Evolutionary conservation across 2,113 vertebrate genomes (phyloP), one percentile per base, ranked within the genome.

Genomic region (Vidua macroura): DNA sequence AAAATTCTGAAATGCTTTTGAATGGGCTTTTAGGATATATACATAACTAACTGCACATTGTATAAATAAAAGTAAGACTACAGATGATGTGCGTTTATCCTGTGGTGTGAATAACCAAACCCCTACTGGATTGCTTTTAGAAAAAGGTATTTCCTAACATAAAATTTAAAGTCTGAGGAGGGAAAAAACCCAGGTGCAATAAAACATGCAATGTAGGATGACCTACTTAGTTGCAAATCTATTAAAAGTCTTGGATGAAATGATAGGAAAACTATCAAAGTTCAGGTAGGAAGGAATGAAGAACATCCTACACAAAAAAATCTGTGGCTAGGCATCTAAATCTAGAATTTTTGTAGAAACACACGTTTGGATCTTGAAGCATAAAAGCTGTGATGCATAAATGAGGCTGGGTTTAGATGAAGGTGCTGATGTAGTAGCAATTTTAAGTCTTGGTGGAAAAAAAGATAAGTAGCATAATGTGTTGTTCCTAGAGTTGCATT

Each of bases 251-350:
- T 86, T 85, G 33, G 30, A 83, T 84, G 59, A 77, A 91, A 83
- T 0, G 9, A 82, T 87, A 83, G 73, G 83, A 77, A 53, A 91
- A 37, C 53, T 95, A 91, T 91, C 14, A 2, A 75, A 73, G 88
- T 88, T 91, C 90, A 96, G 92, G 79, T 94, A 94, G 78, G 81
- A 92, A 89, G 78, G 82, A 92, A 89, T 56, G 92, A 92, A 91
- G 84, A 95, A 43, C 90, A 89, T 94, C 90, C 92, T 87, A 85
- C 90, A 90, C 87, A 91, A 60, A 68, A 68, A 93, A 88, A 80
- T 93, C 79, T 92, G 64, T 87, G 82, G 39, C 62, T 46, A 60
- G 81, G 78, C 81, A 85, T 90, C 81, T 75, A 79, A 62, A 72
- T 87, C 43, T 81, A 27, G 56, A 37, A 25, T 67, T 94, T 92